phyloP scores from a whole-genome alignment of 2,113 vertebrate species.

The Reinhardtius hippoglossoides region DNA sequence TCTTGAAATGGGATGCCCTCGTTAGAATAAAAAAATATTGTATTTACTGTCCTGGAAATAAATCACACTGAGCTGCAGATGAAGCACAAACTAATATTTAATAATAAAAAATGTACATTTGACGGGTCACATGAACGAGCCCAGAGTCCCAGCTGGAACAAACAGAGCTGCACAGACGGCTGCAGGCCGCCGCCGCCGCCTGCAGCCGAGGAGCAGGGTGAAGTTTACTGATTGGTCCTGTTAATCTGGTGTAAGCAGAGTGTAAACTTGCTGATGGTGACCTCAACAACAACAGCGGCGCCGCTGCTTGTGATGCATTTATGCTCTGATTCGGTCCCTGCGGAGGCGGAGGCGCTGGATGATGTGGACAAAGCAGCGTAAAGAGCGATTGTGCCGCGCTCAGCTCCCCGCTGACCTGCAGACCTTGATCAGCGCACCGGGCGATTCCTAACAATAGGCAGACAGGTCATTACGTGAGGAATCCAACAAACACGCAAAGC shows the following conservation, averaged over 20 bases:
- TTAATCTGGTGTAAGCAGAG: conserved; percentile 66
- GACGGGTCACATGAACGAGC: too few relatives aligned
- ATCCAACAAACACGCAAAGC: conserved; percentile 4
- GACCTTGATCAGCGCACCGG: conserved; percentile 41
- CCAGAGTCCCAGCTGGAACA: too few relatives aligned
- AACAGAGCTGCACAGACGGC: conserved; percentile 2
- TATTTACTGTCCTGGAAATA: too few relatives aligned
- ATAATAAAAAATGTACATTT: too few relatives aligned
- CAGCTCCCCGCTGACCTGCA: conserved; percentile 56
- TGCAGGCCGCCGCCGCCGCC: too few relatives aligned
- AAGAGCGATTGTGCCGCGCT: conserved; percentile 46
- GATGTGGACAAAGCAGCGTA: conserved; percentile 30
- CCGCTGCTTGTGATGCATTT: conserved; percentile 61
- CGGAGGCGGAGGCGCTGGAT: neutral
- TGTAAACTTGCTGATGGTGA: conserved; percentile 69
- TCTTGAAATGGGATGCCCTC: neutral
- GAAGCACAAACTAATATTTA: too few relatives aligned
- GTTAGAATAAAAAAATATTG: neutral
- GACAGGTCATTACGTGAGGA: conserved; percentile 25
- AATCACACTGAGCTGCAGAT: conserved; percentile 9
- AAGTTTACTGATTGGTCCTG: conserved; percentile 25
- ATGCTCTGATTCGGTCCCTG: conserved; percentile 55
- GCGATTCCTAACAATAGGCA: conserved; percentile 29
- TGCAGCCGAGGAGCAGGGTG: neutral
- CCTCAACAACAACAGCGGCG: conserved; percentile 28